Evolutionary conservation across 1,140 invertebrate genomes (phyloP).

Genomic region (Drosophila willistoni): DNA sequence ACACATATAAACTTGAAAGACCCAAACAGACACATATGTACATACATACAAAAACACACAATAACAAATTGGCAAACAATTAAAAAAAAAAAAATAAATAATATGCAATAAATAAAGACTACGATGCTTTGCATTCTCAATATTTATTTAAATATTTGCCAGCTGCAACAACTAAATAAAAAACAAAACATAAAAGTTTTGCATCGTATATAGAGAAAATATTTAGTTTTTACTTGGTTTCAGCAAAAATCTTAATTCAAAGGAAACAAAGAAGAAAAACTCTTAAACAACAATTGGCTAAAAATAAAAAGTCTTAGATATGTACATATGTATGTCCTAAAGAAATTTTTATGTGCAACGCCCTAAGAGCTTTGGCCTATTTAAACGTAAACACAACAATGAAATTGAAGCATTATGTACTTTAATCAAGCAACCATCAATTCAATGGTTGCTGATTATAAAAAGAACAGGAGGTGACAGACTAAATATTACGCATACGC

Average conservation of each 20-base stretch:
- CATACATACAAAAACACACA: background rate
- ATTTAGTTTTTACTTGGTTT: background rate
- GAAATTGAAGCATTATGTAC: background rate
- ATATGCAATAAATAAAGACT: slow-evolving; percentile 13
- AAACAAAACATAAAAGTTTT: background rate
- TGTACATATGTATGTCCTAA: too few relatives aligned
- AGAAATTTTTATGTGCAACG: too few relatives aligned
- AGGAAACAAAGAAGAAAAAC: too few relatives aligned
- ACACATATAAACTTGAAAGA: background rate
- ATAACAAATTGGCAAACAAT: slow-evolving; percentile 1
- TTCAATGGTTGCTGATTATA: slow-evolving; percentile 5
- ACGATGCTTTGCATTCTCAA: background rate
- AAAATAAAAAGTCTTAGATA: too few relatives aligned
- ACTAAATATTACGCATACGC: slow-evolving; percentile 46
- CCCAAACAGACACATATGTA: background rate
- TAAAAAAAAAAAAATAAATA: background rate
- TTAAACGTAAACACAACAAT: background rate
- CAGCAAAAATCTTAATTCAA: too few relatives aligned
- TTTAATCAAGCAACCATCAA: background rate
- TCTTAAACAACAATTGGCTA: too few relatives aligned
- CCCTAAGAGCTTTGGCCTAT: too few relatives aligned
- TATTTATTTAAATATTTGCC: slow-evolving; percentile 9
- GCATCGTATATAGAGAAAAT: background rate
- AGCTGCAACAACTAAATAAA: background rate
- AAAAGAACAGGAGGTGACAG: slow-evolving; percentile 17